Percentiles rank a stretch among this genome's conserved stretches.
phyloP scores from a whole-genome alignment of 2,888 invertebrate genomes.

The Ischnura elegans region DNA sequence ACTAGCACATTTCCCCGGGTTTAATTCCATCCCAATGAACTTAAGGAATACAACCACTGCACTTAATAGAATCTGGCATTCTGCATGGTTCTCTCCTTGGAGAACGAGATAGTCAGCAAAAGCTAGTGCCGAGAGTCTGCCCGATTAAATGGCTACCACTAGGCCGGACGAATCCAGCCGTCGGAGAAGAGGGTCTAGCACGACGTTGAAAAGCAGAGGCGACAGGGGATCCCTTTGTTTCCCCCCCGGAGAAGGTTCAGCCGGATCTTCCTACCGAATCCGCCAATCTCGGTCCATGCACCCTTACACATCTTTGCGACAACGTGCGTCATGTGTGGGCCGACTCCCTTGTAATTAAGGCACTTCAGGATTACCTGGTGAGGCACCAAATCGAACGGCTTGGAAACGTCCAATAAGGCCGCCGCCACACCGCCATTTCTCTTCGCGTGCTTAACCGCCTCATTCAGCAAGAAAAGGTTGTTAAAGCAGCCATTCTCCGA shows the following conservation, averaged over 20 bases:
- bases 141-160: background rate
- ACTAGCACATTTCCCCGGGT: conserved; percentile 68
- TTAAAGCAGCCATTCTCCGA: too few species aligned
- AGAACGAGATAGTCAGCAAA: conserved; percentile 72
- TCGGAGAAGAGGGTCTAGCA: conserved; percentile 69
- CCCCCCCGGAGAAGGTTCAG: background rate
- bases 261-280: too few species aligned
- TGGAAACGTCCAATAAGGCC: conserved; percentile 69
- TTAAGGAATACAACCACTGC: background rate
- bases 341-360: conserved; percentile 22
- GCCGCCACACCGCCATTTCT: too few species aligned
- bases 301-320: conserved; percentile 27
- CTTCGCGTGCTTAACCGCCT: too few species aligned
- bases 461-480: too few species aligned
- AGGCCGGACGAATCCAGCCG: background rate
- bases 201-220: conserved; percentile 70
- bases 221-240: conserved; percentile 70
- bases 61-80: conserved; percentile 37
- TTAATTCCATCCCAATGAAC: conserved; percentile 68
- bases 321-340: conserved; percentile 65
- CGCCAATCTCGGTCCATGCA: background rate
- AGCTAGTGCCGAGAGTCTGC: conserved; percentile 51
- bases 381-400: conserved; percentile 73
- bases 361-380: conserved; percentile 69
- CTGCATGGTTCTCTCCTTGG: background rate